Evolutionary conservation across 2,113 vertebrate genomes (phyloP).

Genomic region (Sander vitreus): DNA sequence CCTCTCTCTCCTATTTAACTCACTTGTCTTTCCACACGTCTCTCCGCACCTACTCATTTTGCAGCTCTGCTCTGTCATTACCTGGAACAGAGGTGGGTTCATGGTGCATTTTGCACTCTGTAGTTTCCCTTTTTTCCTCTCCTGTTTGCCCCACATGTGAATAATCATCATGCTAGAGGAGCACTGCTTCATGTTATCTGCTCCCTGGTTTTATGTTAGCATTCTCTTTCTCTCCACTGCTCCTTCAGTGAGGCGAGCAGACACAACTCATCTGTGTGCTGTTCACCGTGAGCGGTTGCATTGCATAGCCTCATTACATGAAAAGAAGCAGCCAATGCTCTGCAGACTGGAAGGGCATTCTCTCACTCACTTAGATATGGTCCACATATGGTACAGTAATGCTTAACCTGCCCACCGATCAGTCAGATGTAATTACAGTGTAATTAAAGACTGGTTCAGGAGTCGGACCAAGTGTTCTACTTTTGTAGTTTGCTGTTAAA

Average conservation of each 20-base stretch:
- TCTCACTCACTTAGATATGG: conserved; percentile 40
- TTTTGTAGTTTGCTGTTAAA: conserved; percentile 16
- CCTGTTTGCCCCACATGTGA: conserved; percentile 51
- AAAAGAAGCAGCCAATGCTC: conserved; percentile 48
- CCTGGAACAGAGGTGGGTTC: conserved; percentile 63
- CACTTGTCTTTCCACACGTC: conserved; percentile 61
- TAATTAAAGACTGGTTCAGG: conserved; percentile 36
- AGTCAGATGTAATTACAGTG: conserved; percentile 16
- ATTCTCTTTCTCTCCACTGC: conserved; percentile 36
- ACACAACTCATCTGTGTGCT: conserved; percentile 43
- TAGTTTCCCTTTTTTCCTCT: conserved; percentile 59
- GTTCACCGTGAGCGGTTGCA: conserved; percentile 42
- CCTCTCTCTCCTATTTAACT: conserved; percentile 56
- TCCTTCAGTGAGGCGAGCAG: conserved; percentile 38
- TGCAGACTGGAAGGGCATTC: conserved; percentile 47
- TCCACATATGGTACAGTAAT: conserved; percentile 21
- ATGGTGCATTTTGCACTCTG: conserved; percentile 47
- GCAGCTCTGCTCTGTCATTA: conserved; percentile 75
- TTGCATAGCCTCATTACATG: conserved; percentile 45
- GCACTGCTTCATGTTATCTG: conserved; percentile 28
- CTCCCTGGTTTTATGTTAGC: conserved; percentile 35
- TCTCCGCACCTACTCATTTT: conserved; percentile 74
- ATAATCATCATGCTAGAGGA: conserved; percentile 30
- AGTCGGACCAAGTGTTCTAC: conserved; percentile 8
- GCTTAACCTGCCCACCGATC: conserved; percentile 11